Percentiles rank a stretch among this genome's conserved stretches.
Evolutionary conservation across 2,888 invertebrate genomes (phyloP).

Genomic region (Aplocera efformata): DNA sequence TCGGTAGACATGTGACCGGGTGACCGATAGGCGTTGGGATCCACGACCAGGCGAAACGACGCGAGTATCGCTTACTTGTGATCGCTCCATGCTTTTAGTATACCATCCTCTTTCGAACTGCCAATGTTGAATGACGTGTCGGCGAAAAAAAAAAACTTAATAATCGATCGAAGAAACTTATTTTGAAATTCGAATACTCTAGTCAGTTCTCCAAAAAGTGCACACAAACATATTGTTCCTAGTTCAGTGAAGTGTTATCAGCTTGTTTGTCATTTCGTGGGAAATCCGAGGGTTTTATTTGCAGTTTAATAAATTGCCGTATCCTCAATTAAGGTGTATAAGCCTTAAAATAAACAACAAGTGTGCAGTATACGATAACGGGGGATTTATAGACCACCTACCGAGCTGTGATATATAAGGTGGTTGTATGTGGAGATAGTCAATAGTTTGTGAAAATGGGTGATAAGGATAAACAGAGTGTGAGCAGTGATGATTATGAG

Average conservation of each 20-base stretch:
- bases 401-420: constrained; percentile 33
- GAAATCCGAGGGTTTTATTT: constrained; percentile 62
- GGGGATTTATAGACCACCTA: constrained; percentile 57
- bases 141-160: constrained; percentile 17
- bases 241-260: constrained; percentile 16
- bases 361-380: constrained; percentile 47
- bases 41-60: constrained; percentile 5
- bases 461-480: constrained; percentile 45
- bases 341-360: constrained; percentile 53
- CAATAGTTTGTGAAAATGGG: constrained; percentile 44
- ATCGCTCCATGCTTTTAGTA: constrained; percentile 16
- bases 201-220: constrained; percentile 10
- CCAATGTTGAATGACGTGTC: constrained; percentile 35
- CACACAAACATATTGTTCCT: constrained; percentile 6
- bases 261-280: constrained; percentile 62
- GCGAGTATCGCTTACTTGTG: constrained; percentile 1
- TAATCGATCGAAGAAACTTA: background rate
- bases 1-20: background rate
- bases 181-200: background rate
- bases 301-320: constrained; percentile 37
- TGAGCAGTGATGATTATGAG: constrained; percentile 59
- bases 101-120: constrained; percentile 40
- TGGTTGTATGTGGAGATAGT: constrained; percentile 23
- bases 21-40: background rate
- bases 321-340: constrained; percentile 59